Evolutionary conservation across 2,888 invertebrate species (phyloP), one percentile per base, ranked within the genome.

Genomic region (Saturnia pavonia): DNA sequence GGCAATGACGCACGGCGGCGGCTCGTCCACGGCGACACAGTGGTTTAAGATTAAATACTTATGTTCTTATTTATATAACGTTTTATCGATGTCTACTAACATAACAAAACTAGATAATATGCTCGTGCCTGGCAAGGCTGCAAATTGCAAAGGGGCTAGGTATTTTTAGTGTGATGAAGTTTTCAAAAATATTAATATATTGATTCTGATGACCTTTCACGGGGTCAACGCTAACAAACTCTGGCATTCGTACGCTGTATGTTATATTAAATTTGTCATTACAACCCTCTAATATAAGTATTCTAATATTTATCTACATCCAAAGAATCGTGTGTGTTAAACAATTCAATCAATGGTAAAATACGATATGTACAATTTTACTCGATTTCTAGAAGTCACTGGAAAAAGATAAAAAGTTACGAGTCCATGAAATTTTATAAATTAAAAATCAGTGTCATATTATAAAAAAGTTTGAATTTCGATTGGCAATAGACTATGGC

Each of bases 21-120:
- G 87, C 76, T 79, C 78, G 79, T 80, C 78, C 79, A 78, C 82
- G 87, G 86, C 85, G 87, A 88, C 88, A 86, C 77, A 83, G 85
- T 77, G 82, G 81, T 80, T 82, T 83, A 83, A 80, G 78, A 83
- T 80, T 75, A 83, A 82, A 84, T 86, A 88, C 87, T 82, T 84
- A 86, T 82, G 82, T 78, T 79, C 76, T 78, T 73, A 80, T 81
- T 81, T 65, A 77, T 80, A 84, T 88, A 90, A 89, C 86, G 77
- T 87, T 90, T 86, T 86, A 88, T 91, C 91, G 91, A 92, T 92
- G 93, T 92, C 90, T 93, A 93, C 93, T 93, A 93, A 93, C 92
- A 84, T 91, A 91, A 91, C 91, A 88, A 85, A 82, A 86, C 84
- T 87, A 88, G 86, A 83, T 60, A 25, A 19, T 82, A 78, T 86